phyloP scores from a whole-genome alignment of 2,888 invertebrate species.

The Mythimna ferrago region DNA sequence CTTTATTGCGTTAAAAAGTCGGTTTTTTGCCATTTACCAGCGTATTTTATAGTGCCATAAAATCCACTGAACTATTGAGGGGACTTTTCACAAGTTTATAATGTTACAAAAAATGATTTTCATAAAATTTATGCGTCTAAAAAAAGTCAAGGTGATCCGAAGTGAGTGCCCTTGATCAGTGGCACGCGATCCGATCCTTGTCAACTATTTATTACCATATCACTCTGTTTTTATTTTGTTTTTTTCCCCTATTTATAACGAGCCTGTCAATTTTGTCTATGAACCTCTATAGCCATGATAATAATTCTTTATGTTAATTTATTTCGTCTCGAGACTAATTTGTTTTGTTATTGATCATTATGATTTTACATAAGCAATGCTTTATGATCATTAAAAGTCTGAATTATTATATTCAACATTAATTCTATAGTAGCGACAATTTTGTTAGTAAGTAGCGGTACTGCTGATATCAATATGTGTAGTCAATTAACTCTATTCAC shows the following conservation, averaged over 20 bases:
- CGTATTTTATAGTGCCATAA: constrained; percentile 46
- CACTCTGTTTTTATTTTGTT: constrained; percentile 38
- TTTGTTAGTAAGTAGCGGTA: not conserved
- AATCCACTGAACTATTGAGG: constrained; percentile 31
- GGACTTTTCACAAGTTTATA: constrained; percentile 35
- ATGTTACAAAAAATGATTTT: constrained; percentile 51
- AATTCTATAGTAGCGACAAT: not conserved
- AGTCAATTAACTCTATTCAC: not conserved
- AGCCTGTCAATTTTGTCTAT: constrained; percentile 19
- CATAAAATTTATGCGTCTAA: constrained; percentile 61
- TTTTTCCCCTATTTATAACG: constrained; percentile 29
- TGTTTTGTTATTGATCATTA: constrained; percentile 4
- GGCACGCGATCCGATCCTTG: constrained; percentile 68
- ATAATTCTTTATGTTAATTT: not conserved
- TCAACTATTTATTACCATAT: constrained; percentile 59
- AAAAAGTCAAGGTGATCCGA: constrained; percentile 67
- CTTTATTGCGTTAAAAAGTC: constrained; percentile 20
- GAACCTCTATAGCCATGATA: constrained; percentile 8
- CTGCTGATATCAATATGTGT: not conserved
- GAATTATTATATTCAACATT: not conserved
- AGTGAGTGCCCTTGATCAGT: constrained; percentile 61
- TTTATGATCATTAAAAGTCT: not conserved
- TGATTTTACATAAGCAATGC: not conserved
- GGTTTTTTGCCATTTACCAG: not conserved
- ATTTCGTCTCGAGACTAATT: not conserved